phyloP scores from a whole-genome alignment of 1,140 invertebrate genomes.

The Meloidogyne floridensis region DNA sequence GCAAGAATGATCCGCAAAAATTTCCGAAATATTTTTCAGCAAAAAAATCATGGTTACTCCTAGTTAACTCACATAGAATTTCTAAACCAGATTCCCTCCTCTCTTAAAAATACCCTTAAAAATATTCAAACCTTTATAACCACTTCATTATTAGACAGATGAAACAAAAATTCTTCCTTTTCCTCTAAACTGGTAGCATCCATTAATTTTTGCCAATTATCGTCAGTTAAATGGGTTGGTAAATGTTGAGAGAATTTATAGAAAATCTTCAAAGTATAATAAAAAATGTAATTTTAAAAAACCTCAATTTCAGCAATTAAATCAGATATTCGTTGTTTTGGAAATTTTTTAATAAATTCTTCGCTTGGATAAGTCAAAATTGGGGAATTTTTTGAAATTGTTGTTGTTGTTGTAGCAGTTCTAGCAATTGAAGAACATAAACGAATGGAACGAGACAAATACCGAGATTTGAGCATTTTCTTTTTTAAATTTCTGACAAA shows the following conservation, averaged over 20 bases:
- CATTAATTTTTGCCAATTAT: slow-evolving; percentile 9
- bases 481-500: not conserved
- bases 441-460: not conserved
- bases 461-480: not conserved
- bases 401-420: not conserved
- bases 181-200: not conserved
- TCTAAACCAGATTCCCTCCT: no score
- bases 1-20: no score
- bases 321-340: not conserved
- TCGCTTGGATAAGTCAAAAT: not conserved
- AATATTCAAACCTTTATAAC: not conserved
- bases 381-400: not conserved
- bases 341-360: not conserved
- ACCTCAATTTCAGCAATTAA: not conserved
- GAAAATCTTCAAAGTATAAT: not conserved
- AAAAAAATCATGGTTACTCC: no score
- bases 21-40: no score
- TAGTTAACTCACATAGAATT: no score
- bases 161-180: not conserved
- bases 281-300: not conserved
- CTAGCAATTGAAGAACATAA: not conserved
- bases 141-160: not conserved
- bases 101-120: no score
- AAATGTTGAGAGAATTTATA: not conserved
- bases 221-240: not conserved